Evolutionary conservation across 2,797 vertebrate species (phyloP), one percentile per base, ranked within the genome.

Genomic region (Varecia variegata): DNA sequence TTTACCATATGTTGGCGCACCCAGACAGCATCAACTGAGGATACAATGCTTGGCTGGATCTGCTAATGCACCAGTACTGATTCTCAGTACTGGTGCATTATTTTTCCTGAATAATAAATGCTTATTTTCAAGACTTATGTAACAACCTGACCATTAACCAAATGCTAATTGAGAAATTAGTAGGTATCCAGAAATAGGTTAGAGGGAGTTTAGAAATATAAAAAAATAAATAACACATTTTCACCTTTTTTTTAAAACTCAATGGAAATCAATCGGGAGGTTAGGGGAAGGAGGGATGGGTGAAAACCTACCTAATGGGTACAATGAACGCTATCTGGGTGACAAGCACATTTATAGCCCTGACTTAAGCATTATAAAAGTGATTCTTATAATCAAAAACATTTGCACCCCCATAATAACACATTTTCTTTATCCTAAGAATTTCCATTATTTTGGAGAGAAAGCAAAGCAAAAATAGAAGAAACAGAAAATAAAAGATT

Each of bases 211-310:
- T 11, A 76, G 43, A 88, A 93, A 85, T 88, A n/a, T 1, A 67
- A 62, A 76, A 77, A 96, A 96, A 95, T 38, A 73, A 93, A 70
- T n/a, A 52, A 70, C 38, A 92, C 3, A 58, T 88, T 86, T 93
- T 5, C 17, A 87, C 62, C 71, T 5, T 56, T 58, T 56, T 25
- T 56, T 56, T 23, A 25, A 27, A 58, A 58, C 56, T 58, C 11
- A 27, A 58, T 5, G 56, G 56, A 27, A 27, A 58, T 11, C 10
- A 27, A 58, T 58, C 11, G 1, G 25, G 25, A 1, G 10, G 56
- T 25, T 0, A 25, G 23, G 10, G 56, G 25, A 58, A 27, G 25
- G 11, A 12, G 56, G 56, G 25, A 12, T 58, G 50, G 25, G 56
- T 27, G 10, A 27, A 58, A 58, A 58, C 56, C 56, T 58, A 58